Conservation (phyloP, 2,797 vertebrate genomes). For the Chiloscyllium punctatum region DNA sequence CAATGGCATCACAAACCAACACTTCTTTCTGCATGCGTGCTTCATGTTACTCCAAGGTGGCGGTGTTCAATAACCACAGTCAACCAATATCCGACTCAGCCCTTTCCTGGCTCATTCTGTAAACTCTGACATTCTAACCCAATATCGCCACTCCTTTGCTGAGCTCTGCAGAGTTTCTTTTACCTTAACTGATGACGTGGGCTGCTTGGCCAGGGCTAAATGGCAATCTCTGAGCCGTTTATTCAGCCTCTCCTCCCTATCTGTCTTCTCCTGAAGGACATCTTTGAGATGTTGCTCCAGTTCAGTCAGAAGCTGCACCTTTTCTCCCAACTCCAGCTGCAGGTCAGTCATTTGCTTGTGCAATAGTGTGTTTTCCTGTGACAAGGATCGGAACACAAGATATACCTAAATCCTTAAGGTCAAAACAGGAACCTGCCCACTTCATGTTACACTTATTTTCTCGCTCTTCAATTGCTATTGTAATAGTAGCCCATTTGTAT, state of each 20-base stretch:
- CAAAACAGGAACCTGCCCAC: not conserved
- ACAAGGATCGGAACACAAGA: not conserved
- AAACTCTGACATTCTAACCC: not conserved
- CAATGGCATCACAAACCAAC: no score
- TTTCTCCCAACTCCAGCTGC: conserved; percentile 76
- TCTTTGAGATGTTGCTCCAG: conserved; percentile 73
- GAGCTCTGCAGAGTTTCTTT: conserved; percentile 39
- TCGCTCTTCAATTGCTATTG: not conserved
- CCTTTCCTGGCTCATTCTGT: not conserved
- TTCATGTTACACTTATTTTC: not conserved
- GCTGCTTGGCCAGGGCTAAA: conserved; percentile 67
- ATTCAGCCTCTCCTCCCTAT: conserved; percentile 67
- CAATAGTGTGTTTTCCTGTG: conserved; percentile 44
- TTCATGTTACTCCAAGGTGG: no score
- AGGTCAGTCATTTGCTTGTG: conserved; percentile 64
- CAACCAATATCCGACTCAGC: not conserved
- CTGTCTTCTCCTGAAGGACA: conserved; percentile 58
- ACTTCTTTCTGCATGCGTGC: no score
- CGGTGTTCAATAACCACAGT: no score
- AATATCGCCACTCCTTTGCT: not conserved
- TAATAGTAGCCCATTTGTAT: not conserved
- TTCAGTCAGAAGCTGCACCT: conserved; percentile 59
- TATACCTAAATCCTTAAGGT: not conserved
- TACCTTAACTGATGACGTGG: conserved; percentile 71
- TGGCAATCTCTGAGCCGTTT: conserved; percentile 69